Conservation (phyloP, 2,888 invertebrate species). For the Stenoptilia bipunctidactyla region DNA sequence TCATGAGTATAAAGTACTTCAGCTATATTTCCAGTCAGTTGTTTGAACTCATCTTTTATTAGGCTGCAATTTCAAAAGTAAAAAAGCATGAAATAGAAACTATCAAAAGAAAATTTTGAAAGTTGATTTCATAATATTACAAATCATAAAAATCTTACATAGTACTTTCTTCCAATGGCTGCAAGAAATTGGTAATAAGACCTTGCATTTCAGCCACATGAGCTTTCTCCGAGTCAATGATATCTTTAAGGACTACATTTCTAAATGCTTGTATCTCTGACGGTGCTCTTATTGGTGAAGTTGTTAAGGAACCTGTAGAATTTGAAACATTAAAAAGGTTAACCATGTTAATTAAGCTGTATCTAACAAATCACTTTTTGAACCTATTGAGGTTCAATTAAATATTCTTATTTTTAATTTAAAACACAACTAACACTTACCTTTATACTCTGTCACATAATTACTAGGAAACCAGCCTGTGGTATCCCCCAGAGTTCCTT, state of each 20-base stretch:
- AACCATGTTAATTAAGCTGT: no score
- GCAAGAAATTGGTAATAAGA: conserved; percentile 85
- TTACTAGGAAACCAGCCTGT: conserved; percentile 99
- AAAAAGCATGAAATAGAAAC: no score
- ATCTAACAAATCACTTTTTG: no score
- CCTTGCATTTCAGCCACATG: conserved; percentile 92
- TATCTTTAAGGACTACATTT: conserved; percentile 88
- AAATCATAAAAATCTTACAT: conserved; percentile 73
- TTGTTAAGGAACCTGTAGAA: conserved; percentile 66
- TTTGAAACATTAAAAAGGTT: conserved; percentile 44
- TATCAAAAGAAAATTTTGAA: conserved; percentile 6
- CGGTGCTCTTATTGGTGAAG: conserved; percentile 75
- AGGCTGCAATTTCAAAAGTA: conserved; percentile 73
- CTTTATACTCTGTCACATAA: conserved; percentile 92
- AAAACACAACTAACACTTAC: conserved; percentile 42
- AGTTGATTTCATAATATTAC: conserved; percentile 1
- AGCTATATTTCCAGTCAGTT: conserved; percentile 88
- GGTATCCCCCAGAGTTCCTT: conserved; percentile 94
- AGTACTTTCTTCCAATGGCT: conserved; percentile 87
- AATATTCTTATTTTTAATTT: no score
- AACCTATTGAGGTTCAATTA: no score
- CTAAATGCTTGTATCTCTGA: conserved; percentile 84
- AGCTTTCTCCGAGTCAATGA: conserved; percentile 92
- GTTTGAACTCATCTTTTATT: conserved; percentile 86
- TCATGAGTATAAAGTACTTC: conserved; percentile 90